phyloP scores from a whole-genome alignment of 2,113 vertebrate genomes.

The Bombycilla garrulus region DNA sequence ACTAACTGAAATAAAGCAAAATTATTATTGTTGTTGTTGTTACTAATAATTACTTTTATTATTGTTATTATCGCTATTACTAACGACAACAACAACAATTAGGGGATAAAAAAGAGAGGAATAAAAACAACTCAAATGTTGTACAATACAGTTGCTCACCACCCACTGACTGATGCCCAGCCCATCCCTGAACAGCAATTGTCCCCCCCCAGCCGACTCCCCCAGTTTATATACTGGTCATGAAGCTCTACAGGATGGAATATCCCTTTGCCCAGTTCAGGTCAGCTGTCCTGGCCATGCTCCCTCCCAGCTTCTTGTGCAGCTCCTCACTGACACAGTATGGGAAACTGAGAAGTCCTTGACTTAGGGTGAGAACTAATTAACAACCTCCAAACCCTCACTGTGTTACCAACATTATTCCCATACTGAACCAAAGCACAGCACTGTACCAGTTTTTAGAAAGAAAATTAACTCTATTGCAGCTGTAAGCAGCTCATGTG shows the following conservation, averaged over 20 bases:
- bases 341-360: not conserved
- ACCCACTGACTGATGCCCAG: rapidly evolving
- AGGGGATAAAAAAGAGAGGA: not conserved
- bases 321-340: not conserved
- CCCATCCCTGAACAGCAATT: not conserved
- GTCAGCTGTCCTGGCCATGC: not conserved
- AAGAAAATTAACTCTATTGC: not conserved
- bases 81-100: not conserved
- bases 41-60: not conserved
- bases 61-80: not conserved
- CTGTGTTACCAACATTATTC: not conserved
- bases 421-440: not conserved
- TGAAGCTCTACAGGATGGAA: not conserved
- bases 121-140: not conserved
- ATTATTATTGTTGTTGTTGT: not conserved
- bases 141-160: not conserved
- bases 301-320: not conserved
- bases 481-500: not conserved
- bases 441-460: not conserved
- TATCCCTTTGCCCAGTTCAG: not conserved
- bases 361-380: not conserved
- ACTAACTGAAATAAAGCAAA: not conserved
- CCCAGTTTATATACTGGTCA: not conserved
- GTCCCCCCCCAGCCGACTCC: not conserved
- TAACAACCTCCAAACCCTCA: not conserved